phyloP scores from a whole-genome alignment of 2,888 invertebrate species.

The Carabus problematicus region DNA sequence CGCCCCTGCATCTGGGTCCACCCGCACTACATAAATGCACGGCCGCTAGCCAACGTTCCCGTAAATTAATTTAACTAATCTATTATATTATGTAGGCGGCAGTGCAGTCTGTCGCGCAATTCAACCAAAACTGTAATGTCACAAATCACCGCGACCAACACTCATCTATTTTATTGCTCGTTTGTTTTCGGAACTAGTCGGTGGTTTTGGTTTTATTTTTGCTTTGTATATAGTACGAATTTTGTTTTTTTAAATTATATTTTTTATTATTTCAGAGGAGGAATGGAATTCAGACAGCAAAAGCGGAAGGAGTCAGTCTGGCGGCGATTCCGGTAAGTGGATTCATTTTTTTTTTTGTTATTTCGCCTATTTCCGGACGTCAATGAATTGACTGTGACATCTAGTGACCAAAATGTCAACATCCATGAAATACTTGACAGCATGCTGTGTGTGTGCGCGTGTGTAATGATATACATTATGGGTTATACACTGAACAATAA shows the following conservation, averaged over 20 bases:
- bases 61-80: slow-evolving; percentile 37
- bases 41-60: not conserved
- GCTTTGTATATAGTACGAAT: not conserved
- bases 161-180: slow-evolving; percentile 6
- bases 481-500: too few relatives aligned
- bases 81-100: slow-evolving; percentile 12
- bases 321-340: slow-evolving; percentile 58
- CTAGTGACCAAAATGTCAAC: slow-evolving; percentile 4
- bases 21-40: slow-evolving; percentile 21
- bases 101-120: not conserved
- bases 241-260: slow-evolving; percentile 22
- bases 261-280: slow-evolving; percentile 63
- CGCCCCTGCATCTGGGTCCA: not conserved
- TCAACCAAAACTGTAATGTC: not conserved
- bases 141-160: slow-evolving; percentile 1
- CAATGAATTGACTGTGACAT: slow-evolving; percentile 26
- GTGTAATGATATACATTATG: not conserved
- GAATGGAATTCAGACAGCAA: slow-evolving; percentile 70
- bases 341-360: slow-evolving; percentile 21
- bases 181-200: not conserved
- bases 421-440: not conserved
- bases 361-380: slow-evolving; percentile 15
- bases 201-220: not conserved
- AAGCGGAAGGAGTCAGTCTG: slow-evolving; percentile 55
- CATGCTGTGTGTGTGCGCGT: not conserved